Evolutionary conservation across 1,140 invertebrate species (phyloP).

Genomic region (Philopotamus ludificatus): DNA sequence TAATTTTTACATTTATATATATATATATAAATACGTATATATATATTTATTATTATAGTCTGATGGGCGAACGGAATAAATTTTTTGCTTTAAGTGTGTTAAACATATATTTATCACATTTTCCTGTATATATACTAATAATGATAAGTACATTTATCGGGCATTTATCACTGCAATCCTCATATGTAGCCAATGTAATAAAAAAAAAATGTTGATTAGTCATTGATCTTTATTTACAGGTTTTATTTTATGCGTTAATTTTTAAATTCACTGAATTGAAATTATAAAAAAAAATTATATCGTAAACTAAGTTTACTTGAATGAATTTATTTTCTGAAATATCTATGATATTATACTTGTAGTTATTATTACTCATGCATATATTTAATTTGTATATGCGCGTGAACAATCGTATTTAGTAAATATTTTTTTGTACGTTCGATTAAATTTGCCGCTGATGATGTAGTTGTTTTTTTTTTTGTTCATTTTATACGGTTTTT

Average conservation of each 20-base stretch:
- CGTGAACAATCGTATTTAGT: too few relatives aligned
- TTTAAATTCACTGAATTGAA: too few relatives aligned
- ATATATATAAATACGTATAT: constrained; percentile 1
- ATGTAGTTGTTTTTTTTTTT: not conserved
- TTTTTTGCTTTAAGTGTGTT: constrained; percentile 38
- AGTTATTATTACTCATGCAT: too few relatives aligned
- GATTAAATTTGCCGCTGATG: not conserved
- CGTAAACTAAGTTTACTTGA: not conserved
- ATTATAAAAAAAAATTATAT: too few relatives aligned
- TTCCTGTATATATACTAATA: constrained; percentile 27
- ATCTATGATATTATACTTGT: not conserved
- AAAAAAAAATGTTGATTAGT: not conserved
- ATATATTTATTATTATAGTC: constrained; percentile 12
- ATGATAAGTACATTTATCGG: constrained; percentile 13
- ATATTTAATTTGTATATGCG: not conserved
- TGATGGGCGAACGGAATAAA: constrained; percentile 13
- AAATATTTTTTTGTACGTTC: not conserved
- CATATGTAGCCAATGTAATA: not conserved
- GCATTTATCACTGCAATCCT: constrained; percentile 26
- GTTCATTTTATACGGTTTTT: not conserved
- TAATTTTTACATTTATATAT: too few relatives aligned
- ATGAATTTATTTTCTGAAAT: not conserved
- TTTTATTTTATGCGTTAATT: not conserved
- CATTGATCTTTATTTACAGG: not conserved
- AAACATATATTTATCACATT: constrained; percentile 23